phyloP scores from a whole-genome alignment of 2,113 vertebrate genomes.

The Eupsittula cactorum region DNA sequence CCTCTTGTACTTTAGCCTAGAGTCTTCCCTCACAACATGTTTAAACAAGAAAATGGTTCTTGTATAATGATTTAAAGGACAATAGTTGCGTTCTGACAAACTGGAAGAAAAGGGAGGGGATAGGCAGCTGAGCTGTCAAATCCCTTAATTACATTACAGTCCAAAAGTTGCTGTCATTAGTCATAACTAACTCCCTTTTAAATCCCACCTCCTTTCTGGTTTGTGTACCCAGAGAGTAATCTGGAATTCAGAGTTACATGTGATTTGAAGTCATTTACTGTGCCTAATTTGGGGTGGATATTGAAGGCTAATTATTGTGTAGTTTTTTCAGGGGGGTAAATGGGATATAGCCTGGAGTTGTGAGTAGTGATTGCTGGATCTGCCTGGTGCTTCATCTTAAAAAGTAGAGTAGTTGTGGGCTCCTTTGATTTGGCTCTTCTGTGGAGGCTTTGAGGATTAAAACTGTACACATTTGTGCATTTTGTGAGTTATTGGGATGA shows the following conservation, averaged over 20 bases:
- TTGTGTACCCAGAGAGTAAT: neutral
- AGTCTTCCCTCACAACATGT: neutral
- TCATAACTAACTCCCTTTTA: neutral
- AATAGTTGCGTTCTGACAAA: neutral
- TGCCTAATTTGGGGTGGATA: neutral
- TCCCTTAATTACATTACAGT: neutral
- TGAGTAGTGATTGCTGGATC: neutral
- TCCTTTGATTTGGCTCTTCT: neutral
- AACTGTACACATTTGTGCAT: neutral
- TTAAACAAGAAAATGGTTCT: neutral
- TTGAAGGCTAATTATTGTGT: neutral
- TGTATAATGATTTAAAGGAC: neutral
- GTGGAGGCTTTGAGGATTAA: neutral
- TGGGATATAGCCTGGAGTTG: neutral
- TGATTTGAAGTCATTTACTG: neutral
- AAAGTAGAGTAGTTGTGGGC: neutral
- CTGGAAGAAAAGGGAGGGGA: neutral
- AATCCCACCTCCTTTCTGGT: neutral
- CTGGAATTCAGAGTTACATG: accelerated
- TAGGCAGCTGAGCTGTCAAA: neutral
- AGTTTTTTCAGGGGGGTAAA: neutral
- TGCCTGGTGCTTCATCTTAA: neutral
- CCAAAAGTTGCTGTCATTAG: neutral
- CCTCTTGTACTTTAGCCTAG: neutral
- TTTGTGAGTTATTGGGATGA: neutral